These are phyloP conservation scores for Phyllotreta striolata DNA, from an alignment of 2,888 invertebrate genomes.

Conservation along the genomic window DNA sequence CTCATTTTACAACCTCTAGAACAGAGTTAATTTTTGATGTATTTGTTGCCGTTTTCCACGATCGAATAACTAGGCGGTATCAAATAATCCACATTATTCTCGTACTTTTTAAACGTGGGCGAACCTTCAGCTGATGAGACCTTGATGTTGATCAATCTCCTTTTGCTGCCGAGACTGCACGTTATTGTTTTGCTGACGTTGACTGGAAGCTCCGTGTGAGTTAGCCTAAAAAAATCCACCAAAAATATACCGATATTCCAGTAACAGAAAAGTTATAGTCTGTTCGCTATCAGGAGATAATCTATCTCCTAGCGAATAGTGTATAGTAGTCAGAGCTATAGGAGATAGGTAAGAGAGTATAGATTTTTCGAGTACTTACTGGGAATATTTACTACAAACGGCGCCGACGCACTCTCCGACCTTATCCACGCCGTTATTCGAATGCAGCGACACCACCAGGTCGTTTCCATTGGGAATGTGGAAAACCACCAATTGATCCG, in stretches of 20 bases:
- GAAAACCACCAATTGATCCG: slow-evolving; percentile 86
- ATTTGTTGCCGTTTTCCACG: slow-evolving; percentile 60
- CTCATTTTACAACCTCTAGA: too few relatives aligned
- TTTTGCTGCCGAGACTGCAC: slow-evolving; percentile 86
- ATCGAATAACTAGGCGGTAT: slow-evolving; percentile 64
- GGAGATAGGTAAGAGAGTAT: too few relatives aligned
- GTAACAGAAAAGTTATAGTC: neutral
- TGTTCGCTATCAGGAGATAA: too few relatives aligned
- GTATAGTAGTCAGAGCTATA: too few relatives aligned
- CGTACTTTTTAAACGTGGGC: slow-evolving; percentile 65
- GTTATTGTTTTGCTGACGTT: slow-evolving; percentile 77
- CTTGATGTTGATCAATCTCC: slow-evolving; percentile 68
- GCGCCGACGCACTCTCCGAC: slow-evolving; percentile 89
- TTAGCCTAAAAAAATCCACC: slow-evolving; percentile 65
- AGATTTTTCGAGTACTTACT: slow-evolving; percentile 70
- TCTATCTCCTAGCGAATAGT: too few relatives aligned
- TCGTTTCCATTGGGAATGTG: slow-evolving; percentile 90
- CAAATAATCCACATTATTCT: slow-evolving; percentile 64
- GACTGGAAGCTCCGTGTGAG: slow-evolving; percentile 75
- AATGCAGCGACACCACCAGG: slow-evolving; percentile 79
- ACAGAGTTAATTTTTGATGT: slow-evolving; percentile 40
- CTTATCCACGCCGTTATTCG: slow-evolving; percentile 69
- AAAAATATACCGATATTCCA: slow-evolving; percentile 37
- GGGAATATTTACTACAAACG: slow-evolving; percentile 76
- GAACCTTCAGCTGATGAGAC: slow-evolving; percentile 64